Evolutionary conservation across 2,113 vertebrate species (phyloP), one percentile per base, ranked within the genome.

Genomic region (Mystacornis crossleyi): DNA sequence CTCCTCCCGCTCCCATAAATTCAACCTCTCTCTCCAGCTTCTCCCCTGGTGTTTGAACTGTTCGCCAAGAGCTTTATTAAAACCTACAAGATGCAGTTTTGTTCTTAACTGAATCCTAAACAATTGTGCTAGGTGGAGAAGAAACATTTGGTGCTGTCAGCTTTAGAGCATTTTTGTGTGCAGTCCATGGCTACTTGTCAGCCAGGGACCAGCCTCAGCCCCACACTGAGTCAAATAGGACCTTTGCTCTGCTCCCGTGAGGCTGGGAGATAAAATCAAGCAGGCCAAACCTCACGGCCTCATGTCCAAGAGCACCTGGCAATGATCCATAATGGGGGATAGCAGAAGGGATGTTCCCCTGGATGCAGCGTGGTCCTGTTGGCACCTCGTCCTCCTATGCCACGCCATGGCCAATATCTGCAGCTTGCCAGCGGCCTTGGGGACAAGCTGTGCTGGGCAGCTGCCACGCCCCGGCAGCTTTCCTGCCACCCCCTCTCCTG

Each of bases 111-210:
- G 26, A 92, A 71, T 86, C 93, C 89, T 90, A 91, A 95, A 92
- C 86, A 95, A 92, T 86, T 45, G 75, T 6, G 51, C 71, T 90
- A 95, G 81, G 77, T 92, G 89, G 65, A 96, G 77, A 84, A 91
- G 94, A 93, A 96, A 91, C 94, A 92, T 93, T 95, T 97, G 95
- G 91, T 84, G 69, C 95, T 74, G 91, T 84, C 80, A 89, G 61
- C 72, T 81, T 88, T 89, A 83, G 93, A 94, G 93, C 91, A 92
- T 92, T 90, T 95, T 95, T 96, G 86, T 89, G 36, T 13, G 20
- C 34, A 64, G 77, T 78, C 93, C 91, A 64, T 48, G 40, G 91
- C 72, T 83, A 74, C 89, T 91, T 78, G 91, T 90, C 89, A 84
- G 92, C 62, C 54, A 31, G 71, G 33, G 94, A 60, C 50, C 77